These are phyloP conservation scores for Hymenopus coronatus DNA, from an alignment of 2,888 invertebrate genomes.

Conservation along the genomic window DNA sequence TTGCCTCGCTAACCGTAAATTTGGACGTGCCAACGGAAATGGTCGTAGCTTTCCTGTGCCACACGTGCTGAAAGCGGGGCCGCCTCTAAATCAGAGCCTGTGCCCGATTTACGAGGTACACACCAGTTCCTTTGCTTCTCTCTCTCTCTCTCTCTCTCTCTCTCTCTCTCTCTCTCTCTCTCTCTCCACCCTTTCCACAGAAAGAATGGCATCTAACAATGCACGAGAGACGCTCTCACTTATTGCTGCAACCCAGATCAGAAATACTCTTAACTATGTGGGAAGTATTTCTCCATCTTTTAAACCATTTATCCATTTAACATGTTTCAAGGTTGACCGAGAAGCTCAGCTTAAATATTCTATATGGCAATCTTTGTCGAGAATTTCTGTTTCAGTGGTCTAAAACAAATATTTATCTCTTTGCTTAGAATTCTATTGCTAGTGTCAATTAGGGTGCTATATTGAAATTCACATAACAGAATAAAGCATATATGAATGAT, in stretches of 20 bases:
- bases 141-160: not conserved
- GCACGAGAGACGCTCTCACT: not conserved
- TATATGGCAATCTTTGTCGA: too few relatives aligned
- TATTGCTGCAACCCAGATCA: not conserved
- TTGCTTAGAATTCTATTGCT: too few relatives aligned
- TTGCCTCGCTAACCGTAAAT: not conserved
- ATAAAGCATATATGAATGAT: too few relatives aligned
- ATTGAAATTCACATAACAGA: too few relatives aligned
- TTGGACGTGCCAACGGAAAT: not conserved
- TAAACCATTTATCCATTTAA: too few relatives aligned
- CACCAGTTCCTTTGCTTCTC: not conserved
- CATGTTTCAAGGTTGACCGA: too few relatives aligned
- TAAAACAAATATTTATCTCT: too few relatives aligned
- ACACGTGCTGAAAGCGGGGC: not conserved
- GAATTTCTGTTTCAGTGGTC: too few relatives aligned
- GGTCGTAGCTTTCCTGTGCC: not conserved
- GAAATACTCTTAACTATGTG: too few relatives aligned
- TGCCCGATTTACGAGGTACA: not conserved
- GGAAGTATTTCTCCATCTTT: too few relatives aligned
- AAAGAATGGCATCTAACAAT: not conserved
- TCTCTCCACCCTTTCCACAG: not conserved
- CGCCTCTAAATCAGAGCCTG: not conserved
- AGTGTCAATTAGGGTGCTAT: too few relatives aligned
- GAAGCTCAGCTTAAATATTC: too few relatives aligned
- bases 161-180: not conserved